phyloP scores from a whole-genome alignment of 2,113 vertebrate species.

The Lamprologus speciosus region DNA sequence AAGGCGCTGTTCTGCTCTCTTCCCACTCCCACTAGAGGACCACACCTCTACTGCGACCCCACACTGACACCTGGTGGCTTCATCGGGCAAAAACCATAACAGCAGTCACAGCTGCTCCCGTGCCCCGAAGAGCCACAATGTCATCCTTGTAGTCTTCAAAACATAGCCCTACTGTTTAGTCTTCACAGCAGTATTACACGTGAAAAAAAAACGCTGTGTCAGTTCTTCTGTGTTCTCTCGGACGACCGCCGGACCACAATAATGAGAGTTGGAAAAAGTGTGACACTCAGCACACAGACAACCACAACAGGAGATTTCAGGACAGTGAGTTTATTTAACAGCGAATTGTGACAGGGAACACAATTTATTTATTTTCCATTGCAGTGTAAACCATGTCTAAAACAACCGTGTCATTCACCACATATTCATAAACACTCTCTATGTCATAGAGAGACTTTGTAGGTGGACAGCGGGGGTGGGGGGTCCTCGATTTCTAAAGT shows the following conservation, averaged over 20 bases:
- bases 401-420: constrained; percentile 45
- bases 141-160: neutral
- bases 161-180: neutral
- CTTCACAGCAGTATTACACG: neutral
- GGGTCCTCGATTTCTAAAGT: constrained; percentile 53
- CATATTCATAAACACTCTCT: constrained; percentile 34
- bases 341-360: constrained; percentile 65
- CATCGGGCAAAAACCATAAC: neutral
- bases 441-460: constrained; percentile 14
- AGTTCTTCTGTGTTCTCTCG: neutral
- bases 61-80: constrained; percentile 64
- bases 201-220: neutral
- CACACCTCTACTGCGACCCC: neutral
- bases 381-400: constrained; percentile 51
- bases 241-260: neutral
- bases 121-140: neutral
- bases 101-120: neutral
- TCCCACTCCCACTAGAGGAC: neutral
- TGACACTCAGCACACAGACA: neutral
- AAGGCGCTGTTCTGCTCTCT: neutral
- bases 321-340: constrained; percentile 70
- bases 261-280: neutral
- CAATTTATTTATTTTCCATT: constrained; percentile 33
- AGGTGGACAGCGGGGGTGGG: neutral
- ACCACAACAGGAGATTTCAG: neutral